Percentiles rank a stretch among this genome's conserved stretches.
Evolutionary conservation across 2,797 vertebrate species (phyloP).

Genomic region (Cossypha dichroa): DNA sequence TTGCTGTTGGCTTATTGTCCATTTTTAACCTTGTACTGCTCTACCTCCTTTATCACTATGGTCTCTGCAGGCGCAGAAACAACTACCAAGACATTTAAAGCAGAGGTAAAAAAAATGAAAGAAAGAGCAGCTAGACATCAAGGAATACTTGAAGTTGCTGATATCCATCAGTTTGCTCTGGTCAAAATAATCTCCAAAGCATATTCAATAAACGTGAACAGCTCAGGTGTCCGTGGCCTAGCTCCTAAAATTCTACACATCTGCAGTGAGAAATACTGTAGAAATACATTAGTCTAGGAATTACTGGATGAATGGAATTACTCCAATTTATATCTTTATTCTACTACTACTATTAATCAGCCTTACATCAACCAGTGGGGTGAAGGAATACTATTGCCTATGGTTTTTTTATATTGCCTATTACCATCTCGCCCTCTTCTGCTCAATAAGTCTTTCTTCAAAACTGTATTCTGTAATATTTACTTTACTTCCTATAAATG

Average conservation of each 20-base stretch:
- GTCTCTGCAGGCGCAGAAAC: constrained; percentile 67
- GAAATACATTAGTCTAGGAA: background rate
- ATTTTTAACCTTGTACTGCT: constrained; percentile 58
- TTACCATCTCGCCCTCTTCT: background rate
- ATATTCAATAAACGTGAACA: background rate
- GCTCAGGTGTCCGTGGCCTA: background rate
- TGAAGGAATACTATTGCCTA: background rate
- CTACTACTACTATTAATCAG: background rate
- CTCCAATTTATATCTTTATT: background rate
- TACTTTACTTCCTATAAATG: background rate
- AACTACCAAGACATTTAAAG: constrained; percentile 60
- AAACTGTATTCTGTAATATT: background rate
- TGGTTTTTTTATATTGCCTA: background rate
- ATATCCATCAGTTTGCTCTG: background rate
- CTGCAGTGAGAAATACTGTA: background rate
- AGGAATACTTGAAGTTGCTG: background rate
- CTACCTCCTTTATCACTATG: constrained; percentile 55
- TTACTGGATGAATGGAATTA: background rate
- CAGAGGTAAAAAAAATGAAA: background rate
- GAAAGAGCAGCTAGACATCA: background rate
- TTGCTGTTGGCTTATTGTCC: constrained; percentile 55
- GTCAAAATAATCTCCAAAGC: background rate
- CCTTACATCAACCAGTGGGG: background rate
- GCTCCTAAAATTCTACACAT: background rate
- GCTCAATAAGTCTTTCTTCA: background rate